Evolutionary conservation across 2,888 invertebrate species (phyloP).

Genomic region (Cantharis rufa): DNA sequence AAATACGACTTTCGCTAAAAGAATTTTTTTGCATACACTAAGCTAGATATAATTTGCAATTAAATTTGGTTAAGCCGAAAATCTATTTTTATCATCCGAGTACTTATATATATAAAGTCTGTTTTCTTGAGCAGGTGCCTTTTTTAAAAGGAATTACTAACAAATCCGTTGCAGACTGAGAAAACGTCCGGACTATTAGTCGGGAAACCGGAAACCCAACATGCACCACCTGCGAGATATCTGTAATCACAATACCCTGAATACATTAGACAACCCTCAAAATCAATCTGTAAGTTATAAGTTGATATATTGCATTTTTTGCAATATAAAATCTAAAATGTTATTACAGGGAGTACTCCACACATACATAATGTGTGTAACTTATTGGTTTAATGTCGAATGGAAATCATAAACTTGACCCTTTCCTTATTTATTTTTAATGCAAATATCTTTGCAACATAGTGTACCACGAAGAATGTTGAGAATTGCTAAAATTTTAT

Average conservation of each 20-base stretch:
- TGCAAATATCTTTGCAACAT: background rate
- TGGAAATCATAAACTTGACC: background rate
- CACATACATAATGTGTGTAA: background rate
- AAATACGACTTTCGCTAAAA: background rate
- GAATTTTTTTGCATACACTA: background rate
- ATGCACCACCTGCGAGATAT: slow-evolving; percentile 34
- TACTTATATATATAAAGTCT: background rate
- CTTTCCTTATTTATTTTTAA: background rate
- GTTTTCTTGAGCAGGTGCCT: slow-evolving; percentile 33
- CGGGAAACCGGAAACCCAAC: slow-evolving; percentile 33
- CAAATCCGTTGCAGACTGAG: slow-evolving; percentile 34
- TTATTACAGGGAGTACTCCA: background rate
- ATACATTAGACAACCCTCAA: slow-evolving; percentile 22
- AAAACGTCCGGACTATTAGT: slow-evolving; percentile 37
- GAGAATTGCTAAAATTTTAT: background rate
- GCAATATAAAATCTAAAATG: slow-evolving; percentile 2
- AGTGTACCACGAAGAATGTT: background rate
- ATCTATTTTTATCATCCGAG: background rate
- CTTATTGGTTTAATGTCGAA: background rate
- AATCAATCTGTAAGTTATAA: slow-evolving; percentile 1
- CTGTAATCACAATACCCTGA: slow-evolving; percentile 34
- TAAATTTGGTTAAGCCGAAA: background rate
- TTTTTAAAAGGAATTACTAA: slow-evolving; percentile 36
- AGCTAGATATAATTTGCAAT: background rate
- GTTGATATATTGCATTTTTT: slow-evolving; percentile 2